Evolutionary conservation across 1,140 invertebrate species (phyloP).

Genomic region (Drosophila navojoa): DNA sequence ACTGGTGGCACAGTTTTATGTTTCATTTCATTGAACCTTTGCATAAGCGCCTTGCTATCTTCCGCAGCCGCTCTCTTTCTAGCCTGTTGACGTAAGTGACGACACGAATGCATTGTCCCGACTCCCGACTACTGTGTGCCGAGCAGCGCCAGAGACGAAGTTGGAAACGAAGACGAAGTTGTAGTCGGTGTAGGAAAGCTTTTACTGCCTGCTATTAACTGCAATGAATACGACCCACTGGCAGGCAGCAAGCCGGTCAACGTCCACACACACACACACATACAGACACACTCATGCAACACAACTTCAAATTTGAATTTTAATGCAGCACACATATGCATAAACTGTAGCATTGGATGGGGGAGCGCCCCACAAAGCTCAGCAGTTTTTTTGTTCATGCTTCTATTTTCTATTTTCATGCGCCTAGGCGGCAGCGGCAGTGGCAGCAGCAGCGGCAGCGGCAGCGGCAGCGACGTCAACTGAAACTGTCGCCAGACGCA

Average conservation of each 20-base stretch:
- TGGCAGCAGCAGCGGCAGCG: slow-evolving; percentile 10
- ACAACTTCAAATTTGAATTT: slow-evolving; percentile 21
- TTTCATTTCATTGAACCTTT: slow-evolving; percentile 60
- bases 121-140: slow-evolving; percentile 6
- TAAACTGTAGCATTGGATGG: background rate
- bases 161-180: slow-evolving; percentile 11
- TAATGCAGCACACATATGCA: slow-evolving; percentile 18
- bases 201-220: slow-evolving; percentile 27
- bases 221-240: slow-evolving; percentile 36
- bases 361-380: slow-evolving; percentile 21
- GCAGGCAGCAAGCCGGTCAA: slow-evolving; percentile 45
- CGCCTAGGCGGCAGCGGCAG: slow-evolving; percentile 11
- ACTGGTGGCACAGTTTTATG: slow-evolving; percentile 57
- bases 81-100: slow-evolving; percentile 48
- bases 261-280: slow-evolving; percentile 32
- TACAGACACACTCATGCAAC: background rate
- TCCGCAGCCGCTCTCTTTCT: slow-evolving; percentile 53
- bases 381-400: slow-evolving; percentile 8
- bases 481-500: slow-evolving; percentile 45
- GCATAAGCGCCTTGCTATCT: slow-evolving; percentile 53
- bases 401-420: slow-evolving; percentile 46
- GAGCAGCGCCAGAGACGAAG: background rate
- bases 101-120: slow-evolving; percentile 11
- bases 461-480: slow-evolving; percentile 17
- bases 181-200: slow-evolving; percentile 29